Percentiles rank a stretch among this genome's conserved stretches.
phyloP scores from a whole-genome alignment of 2,113 vertebrate species.

The Martes martes region DNA sequence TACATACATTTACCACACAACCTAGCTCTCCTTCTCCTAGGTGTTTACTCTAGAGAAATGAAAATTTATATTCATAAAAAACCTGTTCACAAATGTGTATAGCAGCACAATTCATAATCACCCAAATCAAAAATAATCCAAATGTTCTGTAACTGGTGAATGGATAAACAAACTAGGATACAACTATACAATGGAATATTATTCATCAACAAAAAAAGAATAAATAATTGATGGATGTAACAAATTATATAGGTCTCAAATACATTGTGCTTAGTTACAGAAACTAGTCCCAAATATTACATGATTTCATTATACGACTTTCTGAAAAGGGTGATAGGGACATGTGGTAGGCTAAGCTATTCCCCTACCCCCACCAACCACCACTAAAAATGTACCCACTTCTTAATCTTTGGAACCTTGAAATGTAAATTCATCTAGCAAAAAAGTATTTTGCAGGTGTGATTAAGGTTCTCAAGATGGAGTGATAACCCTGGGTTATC shows the following conservation, averaged over 20 bases:
- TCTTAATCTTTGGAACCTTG: background rate
- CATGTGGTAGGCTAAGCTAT: background rate
- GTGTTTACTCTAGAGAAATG: background rate
- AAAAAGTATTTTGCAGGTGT: background rate
- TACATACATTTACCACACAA: too few species aligned
- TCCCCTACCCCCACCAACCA: fast-evolving
- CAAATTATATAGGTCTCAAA: background rate
- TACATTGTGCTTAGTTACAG: background rate
- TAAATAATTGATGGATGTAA: background rate
- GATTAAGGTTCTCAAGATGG: background rate
- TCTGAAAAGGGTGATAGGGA: background rate
- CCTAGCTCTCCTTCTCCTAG: background rate
- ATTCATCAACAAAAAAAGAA: background rate
- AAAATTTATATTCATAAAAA: background rate
- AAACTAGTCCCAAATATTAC: background rate
- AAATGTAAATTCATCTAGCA: background rate
- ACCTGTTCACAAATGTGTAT: background rate
- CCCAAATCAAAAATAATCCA: background rate
- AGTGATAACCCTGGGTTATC: background rate
- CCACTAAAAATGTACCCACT: background rate
- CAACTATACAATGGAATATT: background rate
- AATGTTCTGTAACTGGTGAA: background rate
- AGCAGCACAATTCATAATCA: background rate
- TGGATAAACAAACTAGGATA: background rate
- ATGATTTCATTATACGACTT: background rate